These are phyloP conservation scores for Neolamprologus sp. DNA, from an alignment of 2,113 vertebrate species.

Conservation along the genomic window DNA sequence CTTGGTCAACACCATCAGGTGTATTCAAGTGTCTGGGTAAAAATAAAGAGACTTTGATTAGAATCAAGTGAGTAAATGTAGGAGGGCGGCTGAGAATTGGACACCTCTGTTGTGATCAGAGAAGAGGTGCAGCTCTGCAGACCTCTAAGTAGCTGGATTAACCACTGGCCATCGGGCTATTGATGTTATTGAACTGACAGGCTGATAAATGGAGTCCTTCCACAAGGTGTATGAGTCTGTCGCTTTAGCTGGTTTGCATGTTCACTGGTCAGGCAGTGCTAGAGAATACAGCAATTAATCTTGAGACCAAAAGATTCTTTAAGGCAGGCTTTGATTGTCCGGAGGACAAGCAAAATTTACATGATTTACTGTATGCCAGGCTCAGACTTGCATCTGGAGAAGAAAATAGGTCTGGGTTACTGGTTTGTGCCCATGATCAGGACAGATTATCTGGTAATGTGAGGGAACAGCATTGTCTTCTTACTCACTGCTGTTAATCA, in stretches of 20 bases:
- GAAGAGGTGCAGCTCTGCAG: constrained; percentile 24
- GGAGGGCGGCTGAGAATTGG: constrained; percentile 14
- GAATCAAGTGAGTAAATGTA: constrained; percentile 22
- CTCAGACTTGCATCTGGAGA: background rate
- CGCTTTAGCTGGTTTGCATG: background rate
- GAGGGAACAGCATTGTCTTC: background rate
- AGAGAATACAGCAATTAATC: constrained; percentile 6
- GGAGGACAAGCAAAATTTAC: background rate
- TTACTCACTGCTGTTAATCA: background rate
- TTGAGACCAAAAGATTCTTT: constrained; percentile 17
- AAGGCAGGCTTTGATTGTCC: constrained; percentile 23
- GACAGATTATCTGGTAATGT: background rate
- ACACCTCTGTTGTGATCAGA: constrained; percentile 54
- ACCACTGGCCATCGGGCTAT: constrained; percentile 50
- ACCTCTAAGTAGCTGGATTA: constrained; percentile 62
- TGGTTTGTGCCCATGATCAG: background rate
- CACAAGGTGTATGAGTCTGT: constrained; percentile 9
- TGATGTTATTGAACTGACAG: constrained; percentile 59
- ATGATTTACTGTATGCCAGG: background rate
- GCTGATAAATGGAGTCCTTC: constrained; percentile 59
- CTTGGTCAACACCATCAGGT: background rate
- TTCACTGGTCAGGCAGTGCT: background rate
- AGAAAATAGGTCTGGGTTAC: background rate
- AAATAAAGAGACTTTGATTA: background rate
- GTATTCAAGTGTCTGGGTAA: background rate